phyloP scores from a whole-genome alignment of 2,797 vertebrate genomes.

The Pipistrellus nathusii region DNA sequence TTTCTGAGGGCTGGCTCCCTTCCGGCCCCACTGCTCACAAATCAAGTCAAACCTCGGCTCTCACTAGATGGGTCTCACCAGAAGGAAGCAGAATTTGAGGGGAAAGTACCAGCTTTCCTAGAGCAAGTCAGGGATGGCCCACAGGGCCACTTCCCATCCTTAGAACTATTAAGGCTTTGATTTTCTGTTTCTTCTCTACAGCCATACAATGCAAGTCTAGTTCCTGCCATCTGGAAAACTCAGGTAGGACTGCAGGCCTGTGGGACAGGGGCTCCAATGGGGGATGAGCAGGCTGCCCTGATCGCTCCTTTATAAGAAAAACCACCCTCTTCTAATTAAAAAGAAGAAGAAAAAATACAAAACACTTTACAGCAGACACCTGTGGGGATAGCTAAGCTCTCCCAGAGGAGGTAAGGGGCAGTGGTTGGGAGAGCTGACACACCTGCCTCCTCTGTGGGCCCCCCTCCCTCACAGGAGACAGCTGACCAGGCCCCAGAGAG shows the following conservation, averaged over 20 bases:
- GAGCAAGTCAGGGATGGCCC: not conserved
- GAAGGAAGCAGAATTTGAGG: not conserved
- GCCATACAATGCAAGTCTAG: constrained; percentile 75
- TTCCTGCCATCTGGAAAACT: constrained; percentile 64
- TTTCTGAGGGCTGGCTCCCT: not conserved
- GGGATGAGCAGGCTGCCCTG: not conserved
- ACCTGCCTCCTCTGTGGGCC: not conserved
- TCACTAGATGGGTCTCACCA: not conserved
- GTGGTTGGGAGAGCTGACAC: not conserved
- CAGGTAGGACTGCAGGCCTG: constrained; percentile 68
- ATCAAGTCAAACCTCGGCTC: not conserved
- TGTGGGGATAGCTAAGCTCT: not conserved
- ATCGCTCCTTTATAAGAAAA: not conserved
- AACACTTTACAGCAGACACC: not conserved
- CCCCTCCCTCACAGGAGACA: not conserved
- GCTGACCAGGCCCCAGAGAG: not conserved
- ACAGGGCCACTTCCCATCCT: not conserved
- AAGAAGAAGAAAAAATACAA: not conserved
- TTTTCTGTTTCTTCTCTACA: constrained; percentile 60
- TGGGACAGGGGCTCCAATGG: not conserved
- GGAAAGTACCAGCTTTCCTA: not conserved
- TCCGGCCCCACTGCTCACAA: not conserved
- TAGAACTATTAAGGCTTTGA: not conserved
- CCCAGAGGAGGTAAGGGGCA: not conserved
- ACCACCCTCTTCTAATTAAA: not conserved